Percentiles rank a stretch among this genome's conserved stretches.
Conservation (phyloP, 2,888 invertebrate genomes). For the Tigriopus californicus region DNA sequence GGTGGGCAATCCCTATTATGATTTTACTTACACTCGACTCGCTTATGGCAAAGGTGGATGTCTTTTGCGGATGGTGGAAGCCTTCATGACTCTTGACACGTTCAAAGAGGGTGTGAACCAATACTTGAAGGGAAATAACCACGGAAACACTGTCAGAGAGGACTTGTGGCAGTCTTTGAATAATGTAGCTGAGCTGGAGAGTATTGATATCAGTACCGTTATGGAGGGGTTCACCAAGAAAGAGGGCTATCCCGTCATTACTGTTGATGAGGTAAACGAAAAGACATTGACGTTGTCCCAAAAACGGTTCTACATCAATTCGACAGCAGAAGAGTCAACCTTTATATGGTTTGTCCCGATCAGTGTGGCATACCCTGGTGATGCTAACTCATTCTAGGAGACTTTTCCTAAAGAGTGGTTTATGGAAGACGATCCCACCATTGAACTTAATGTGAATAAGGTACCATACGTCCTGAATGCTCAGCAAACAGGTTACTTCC, state of each 20-base stretch:
- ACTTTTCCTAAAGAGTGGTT: background rate
- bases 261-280: slow-evolving; percentile 20
- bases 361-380: slow-evolving; percentile 35
- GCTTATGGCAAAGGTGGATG: slow-evolving; percentile 57
- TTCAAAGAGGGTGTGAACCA: slow-evolving; percentile 43
- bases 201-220: slow-evolving; percentile 33
- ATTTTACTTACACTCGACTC: slow-evolving; percentile 52
- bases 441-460: slow-evolving; percentile 26
- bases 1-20: slow-evolving; percentile 46
- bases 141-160: slow-evolving; percentile 50
- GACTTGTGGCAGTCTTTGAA: slow-evolving; percentile 62
- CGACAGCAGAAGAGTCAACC: slow-evolving; percentile 22
- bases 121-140: slow-evolving; percentile 47
- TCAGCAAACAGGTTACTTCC: slow-evolving; percentile 62
- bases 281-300: too few relatives aligned
- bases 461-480: slow-evolving; percentile 68
- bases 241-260: slow-evolving; percentile 61
- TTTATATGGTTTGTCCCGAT: slow-evolving; percentile 58
- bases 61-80: slow-evolving; percentile 48
- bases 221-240: slow-evolving; percentile 77
- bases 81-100: slow-evolving; percentile 42
- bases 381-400: background rate
- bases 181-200: slow-evolving; percentile 34
- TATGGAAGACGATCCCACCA: slow-evolving; percentile 21
- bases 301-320: too few relatives aligned